Base-by-base conservation (phyloP, 2,888 invertebrate species). In the Lathronympha strigana region DNA sequence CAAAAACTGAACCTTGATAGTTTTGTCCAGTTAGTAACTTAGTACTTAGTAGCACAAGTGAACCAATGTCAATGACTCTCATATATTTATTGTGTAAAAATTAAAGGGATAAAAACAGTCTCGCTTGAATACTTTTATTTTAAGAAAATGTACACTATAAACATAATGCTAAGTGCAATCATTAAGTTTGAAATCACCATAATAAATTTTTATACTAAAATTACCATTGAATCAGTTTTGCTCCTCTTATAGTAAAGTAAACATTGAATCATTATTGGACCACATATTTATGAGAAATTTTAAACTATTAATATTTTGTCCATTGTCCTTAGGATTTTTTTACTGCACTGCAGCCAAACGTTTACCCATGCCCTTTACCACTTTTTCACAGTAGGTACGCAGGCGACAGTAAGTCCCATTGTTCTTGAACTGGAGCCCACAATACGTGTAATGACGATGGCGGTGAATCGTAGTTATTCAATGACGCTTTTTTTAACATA, bases 11-110 rank as follows among this genome's bases (percentile, higher is more conserved):
- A n/a, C n/a, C n/a, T n/a, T n/a, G n/a, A n/a, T n/a, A n/a, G n/a
- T n/a, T n/a, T n/a, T n/a, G n/a, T n/a, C n/a, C n/a, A n/a, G n/a
- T n/a, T n/a, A n/a, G n/a, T n/a, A n/a, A n/a, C n/a, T n/a, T n/a
- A n/a, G n/a, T n/a, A n/a, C n/a, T n/a, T n/a, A n/a, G n/a, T n/a
- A n/a, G n/a, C n/a, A n/a, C n/a, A n/a, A n/a, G n/a, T n/a, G n/a
- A n/a, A n/a, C n/a, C n/a, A n/a, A n/a, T n/a, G n/a, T n/a, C n/a
- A n/a, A n/a, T n/a, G n/a, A 25, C 25, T 25, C 25, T 25, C 25
- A 25, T 43, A 19, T 43, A 43, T 43, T 43, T 43, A 43, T 43
- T 9, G 17, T 43, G 43, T 19, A 40, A 40, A 40, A 40, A 40
- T 15, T 40, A 15, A 40, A 40, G 40, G 15, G 15, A 15, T 40